phyloP scores from a whole-genome alignment of 2,797 vertebrate species.

The Thaleichthys pacificus region DNA sequence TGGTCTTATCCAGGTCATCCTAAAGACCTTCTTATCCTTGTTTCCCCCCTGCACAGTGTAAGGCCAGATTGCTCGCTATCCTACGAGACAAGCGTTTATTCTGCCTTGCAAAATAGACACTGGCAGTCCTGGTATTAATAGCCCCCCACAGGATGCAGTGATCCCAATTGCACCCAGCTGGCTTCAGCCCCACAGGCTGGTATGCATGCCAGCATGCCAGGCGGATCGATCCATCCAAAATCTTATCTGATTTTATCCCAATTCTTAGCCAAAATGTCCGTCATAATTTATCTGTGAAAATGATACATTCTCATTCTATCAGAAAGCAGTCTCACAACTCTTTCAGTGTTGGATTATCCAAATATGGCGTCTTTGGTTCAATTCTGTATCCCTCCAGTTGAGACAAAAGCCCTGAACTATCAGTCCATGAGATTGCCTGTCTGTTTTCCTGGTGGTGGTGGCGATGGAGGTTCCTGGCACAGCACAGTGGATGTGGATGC shows the following conservation, averaged over 20 bases:
- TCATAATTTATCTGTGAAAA: neutral
- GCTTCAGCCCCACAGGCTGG: neutral
- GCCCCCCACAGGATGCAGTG: constrained; percentile 1
- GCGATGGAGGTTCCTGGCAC: constrained; percentile 51
- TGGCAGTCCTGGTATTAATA: neutral
- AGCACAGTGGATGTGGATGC: constrained; percentile 39
- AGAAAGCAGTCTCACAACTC: neutral
- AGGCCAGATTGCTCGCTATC: neutral
- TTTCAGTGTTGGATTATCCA: constrained; percentile 2
- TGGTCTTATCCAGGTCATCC: no score
- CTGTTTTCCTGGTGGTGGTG: constrained; percentile 24
- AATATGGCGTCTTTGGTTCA: neutral
- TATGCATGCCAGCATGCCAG: neutral
- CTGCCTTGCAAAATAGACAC: neutral
- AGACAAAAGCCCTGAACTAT: constrained; percentile 29
- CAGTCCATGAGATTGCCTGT: constrained; percentile 51
- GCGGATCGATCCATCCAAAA: neutral
- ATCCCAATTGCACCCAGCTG: neutral
- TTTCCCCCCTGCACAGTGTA: neutral
- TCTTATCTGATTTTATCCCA: neutral
- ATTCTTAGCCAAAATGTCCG: neutral
- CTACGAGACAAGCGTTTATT: neutral
- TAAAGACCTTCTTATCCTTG: neutral
- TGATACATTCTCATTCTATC: neutral
- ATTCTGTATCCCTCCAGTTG: no score